Percentiles rank a stretch among this genome's conserved stretches.
Evolutionary conservation across 2,113 vertebrate genomes (phyloP).

Genomic region (Eublepharis macularius): DNA sequence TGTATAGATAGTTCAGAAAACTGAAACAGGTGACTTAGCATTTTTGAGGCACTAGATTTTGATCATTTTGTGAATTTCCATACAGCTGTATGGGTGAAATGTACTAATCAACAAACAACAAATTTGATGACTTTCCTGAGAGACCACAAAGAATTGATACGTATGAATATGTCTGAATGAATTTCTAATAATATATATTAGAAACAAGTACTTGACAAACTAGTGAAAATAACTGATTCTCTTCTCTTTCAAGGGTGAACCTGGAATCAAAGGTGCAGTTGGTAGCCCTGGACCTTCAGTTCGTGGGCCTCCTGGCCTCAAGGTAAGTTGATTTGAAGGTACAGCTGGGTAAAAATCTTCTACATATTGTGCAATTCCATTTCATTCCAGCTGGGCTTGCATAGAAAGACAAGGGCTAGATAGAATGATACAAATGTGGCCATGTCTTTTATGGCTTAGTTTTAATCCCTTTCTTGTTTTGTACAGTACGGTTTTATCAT

Average conservation of each 20-base stretch:
- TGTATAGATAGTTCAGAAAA: background rate
- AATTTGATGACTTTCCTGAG: background rate
- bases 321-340: slow-evolving; percentile 49
- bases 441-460: too few species aligned
- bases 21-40: background rate
- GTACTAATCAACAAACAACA: background rate
- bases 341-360: background rate
- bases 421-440: background rate
- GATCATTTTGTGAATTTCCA: background rate
- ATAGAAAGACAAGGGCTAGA: background rate
- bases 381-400: background rate
- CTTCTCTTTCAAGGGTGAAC: slow-evolving; percentile 68
- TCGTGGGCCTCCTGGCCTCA: slow-evolving; percentile 69
- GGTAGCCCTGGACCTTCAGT: slow-evolving; percentile 65
- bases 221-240: background rate
- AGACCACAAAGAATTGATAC: background rate
- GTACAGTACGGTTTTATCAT: too few species aligned
- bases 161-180: background rate
- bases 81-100: too few species aligned
- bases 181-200: background rate
- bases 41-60: background rate
- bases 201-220: background rate
- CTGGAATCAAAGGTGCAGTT: slow-evolving; percentile 54
- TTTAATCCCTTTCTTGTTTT: too few species aligned
- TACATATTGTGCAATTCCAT: background rate